Percentiles rank a stretch among this genome's conserved stretches.
phyloP scores from a whole-genome alignment of 1,140 invertebrate genomes.

The Diabrotica undecimpunctata region DNA sequence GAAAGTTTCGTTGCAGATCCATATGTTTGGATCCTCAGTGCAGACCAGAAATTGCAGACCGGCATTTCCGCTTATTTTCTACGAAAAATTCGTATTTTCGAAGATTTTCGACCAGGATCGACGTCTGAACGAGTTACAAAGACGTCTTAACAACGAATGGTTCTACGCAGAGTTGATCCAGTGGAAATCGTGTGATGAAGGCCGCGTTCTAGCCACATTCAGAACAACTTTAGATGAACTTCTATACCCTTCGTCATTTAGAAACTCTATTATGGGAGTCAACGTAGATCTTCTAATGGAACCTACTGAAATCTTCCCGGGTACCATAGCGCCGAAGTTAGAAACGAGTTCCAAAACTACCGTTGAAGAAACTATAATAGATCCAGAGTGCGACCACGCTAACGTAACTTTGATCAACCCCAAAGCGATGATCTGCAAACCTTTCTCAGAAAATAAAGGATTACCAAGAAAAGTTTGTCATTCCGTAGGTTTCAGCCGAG shows the following conservation, averaged over 20 bases:
- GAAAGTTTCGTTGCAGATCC: slow-evolving; percentile 59
- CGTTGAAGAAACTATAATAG: slow-evolving; percentile 51
- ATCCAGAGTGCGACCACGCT: slow-evolving; percentile 14
- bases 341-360: slow-evolving; percentile 55
- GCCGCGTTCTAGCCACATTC: slow-evolving; percentile 59
- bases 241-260: slow-evolving; percentile 54
- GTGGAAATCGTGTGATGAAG: slow-evolving; percentile 52
- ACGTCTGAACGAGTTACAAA: slow-evolving; percentile 49
- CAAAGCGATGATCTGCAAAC: slow-evolving; percentile 42
- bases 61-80: slow-evolving; percentile 60
- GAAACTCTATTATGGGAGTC: slow-evolving; percentile 49
- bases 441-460: slow-evolving; percentile 20
- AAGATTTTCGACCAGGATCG: slow-evolving; percentile 56
- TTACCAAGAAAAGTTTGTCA: slow-evolving; percentile 41
- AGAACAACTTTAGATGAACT: slow-evolving; percentile 59
- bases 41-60: slow-evolving; percentile 58
- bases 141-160: slow-evolving; percentile 50
- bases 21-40: slow-evolving; percentile 56
- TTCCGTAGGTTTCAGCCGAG: slow-evolving; percentile 35
- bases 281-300: slow-evolving; percentile 67
- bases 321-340: slow-evolving; percentile 59
- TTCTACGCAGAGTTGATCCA: slow-evolving; percentile 63
- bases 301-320: slow-evolving; percentile 60
- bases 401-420: slow-evolving; percentile 39
- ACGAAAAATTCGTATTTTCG: slow-evolving; percentile 63